Evolutionary conservation across 2,888 invertebrate genomes (phyloP), one percentile per base, ranked within the genome.

Genomic region (Leptinotarsa haldemani): DNA sequence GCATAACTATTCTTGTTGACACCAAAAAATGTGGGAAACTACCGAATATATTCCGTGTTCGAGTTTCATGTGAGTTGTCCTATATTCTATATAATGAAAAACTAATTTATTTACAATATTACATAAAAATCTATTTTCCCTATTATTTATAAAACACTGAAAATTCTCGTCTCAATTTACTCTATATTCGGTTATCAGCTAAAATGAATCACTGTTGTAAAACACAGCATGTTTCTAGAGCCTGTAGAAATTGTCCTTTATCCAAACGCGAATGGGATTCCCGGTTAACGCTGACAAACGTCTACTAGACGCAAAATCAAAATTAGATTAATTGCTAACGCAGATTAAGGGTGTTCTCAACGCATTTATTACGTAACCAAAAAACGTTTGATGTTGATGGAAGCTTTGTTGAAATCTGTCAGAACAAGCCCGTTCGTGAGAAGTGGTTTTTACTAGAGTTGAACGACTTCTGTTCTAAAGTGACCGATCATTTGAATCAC

Each of bases 371-470:
- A 40, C 25, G 61, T 61, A 30, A 61, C 18, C 40, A 40, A 40
- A 61, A 61, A 50, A 61, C 25, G 30, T 30, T 61, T 40, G 61
- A 61, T 40, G 25, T n/a, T 61, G 61, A 61, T 61, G 61, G 30
- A 61, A 30, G 30, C 30, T n/a, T 58, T 61, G 61, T 5, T 61
- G 30, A 12, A 61, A 61, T 61, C 15, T 61, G 30, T 61, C 61
- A 40, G 61, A 16, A 30, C 30, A 40, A 61, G n/a, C 30, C 40
- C 18, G 40, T 30, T n/a, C 40, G n/a, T 40, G 61, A 25, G 61
- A 61, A 61, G 40, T 18, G 61, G 61, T 61, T 61, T 61, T 61
- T 16, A 61, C 30, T 40, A 25, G 25, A 61, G 61, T 61, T 61
- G 61, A 61, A 61, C 61, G 30, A 30, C 61, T 61, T 30, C 25